Percentiles rank a stretch among this genome's conserved stretches.
Evolutionary conservation across 2,113 vertebrate genomes (phyloP).

Genomic region (Halichoerus grypus): DNA sequence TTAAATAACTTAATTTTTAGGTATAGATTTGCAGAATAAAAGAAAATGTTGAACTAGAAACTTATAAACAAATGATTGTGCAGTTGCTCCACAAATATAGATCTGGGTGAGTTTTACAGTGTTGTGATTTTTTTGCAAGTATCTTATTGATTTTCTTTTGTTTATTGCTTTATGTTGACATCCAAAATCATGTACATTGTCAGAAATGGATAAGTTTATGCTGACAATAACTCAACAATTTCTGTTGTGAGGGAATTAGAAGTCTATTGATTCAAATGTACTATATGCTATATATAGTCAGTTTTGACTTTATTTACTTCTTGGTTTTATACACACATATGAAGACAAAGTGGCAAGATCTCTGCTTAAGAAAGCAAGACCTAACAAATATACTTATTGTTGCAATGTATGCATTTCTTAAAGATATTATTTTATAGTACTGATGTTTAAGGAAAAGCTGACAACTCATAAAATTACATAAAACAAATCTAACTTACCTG

Average conservation of each 20-base stretch:
- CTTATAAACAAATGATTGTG: constrained; percentile 19
- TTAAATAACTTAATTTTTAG: not conserved
- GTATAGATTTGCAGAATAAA: not conserved
- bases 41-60: constrained; percentile 74
- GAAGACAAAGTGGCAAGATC: constrained; percentile 55
- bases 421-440: constrained; percentile 56
- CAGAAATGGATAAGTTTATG: constrained; percentile 73
- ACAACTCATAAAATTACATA: constrained; percentile 13
- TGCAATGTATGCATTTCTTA: constrained; percentile 63
- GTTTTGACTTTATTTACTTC: constrained; percentile 51
- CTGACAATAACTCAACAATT: not conserved
- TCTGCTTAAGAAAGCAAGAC: not conserved
- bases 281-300: not conserved
- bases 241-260: constrained; percentile 64
- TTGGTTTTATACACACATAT: constrained; percentile 31
- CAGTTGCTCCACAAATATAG: constrained; percentile 5
- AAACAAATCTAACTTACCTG: not conserved
- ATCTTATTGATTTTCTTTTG: not conserved
- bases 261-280: not conserved
- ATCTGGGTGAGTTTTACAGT: constrained; percentile 62
- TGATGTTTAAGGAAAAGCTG: constrained; percentile 56
- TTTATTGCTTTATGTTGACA: constrained; percentile 41
- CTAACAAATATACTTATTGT: constrained; percentile 32
- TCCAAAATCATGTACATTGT: constrained; percentile 63
- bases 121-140: not conserved